Evolutionary conservation across 1,140 invertebrate genomes (phyloP), one percentile per base, ranked within the genome.

Genomic region (Philotrypesis tridentata): DNA sequence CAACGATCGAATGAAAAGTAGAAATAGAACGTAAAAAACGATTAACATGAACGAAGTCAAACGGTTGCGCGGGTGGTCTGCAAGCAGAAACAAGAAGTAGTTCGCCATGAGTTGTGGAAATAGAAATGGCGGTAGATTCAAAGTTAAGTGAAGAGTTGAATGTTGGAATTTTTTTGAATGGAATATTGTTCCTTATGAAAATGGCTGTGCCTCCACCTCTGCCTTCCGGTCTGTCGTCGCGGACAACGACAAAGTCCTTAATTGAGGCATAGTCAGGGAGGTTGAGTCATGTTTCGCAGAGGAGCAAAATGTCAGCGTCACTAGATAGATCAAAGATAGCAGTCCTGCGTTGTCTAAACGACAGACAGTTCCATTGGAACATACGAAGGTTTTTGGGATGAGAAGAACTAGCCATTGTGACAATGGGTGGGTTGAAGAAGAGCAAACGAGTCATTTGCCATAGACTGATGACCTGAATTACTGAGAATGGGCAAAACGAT

Each of bases 311-410:
- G 23, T 76, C 60, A 27, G 6, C 63, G 11, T 76, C 29, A 17
- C 8, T 17, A 2, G 60, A 63, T 5, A 61, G 14, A n/a, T 2
- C 2, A 6, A 14, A 27, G 2, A 76, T 9, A 3, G 27, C 4
- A 7, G 55, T 1, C n/a, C 29, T 12, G 7, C n/a, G 33, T 33
- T 37, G 48, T 31, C 4, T n/a, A 60, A 76, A 63, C n/a, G 55
- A 76, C 5, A n/a, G 33, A 21, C 29, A 76, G 21, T 63, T 76
- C 60, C 74, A 63, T 33, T 72, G 71, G 29, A 85, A 27, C 75
- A 79, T 48, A 60, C 43, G 55, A 27, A 77, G 63, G 61, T 14
- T 9, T 8, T 33, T 23, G 7, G 21, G 60, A 1, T 63, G 60
- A 27, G 12, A 23, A 63, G 3, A 11, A 14, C 1, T 23, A 2